phyloP scores from a whole-genome alignment of 1,140 invertebrate genomes.

The Leptinotarsa defecta region DNA sequence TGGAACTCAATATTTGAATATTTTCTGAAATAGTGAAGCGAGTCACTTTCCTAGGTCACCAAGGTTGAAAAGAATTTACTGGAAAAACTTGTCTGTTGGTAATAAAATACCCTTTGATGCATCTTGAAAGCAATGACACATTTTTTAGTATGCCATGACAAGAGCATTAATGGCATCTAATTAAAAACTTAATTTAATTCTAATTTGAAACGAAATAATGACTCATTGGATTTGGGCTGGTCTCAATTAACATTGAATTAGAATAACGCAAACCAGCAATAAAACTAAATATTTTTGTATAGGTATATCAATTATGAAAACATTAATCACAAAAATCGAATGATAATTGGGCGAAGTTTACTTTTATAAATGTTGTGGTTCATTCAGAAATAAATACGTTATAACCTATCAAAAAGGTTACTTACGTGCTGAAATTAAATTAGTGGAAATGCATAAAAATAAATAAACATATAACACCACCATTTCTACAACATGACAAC shows the following conservation, averaged over 20 bases:
- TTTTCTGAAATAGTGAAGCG: background rate
- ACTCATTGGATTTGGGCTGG: background rate
- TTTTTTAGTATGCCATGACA: background rate
- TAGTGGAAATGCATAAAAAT: conserved; percentile 35
- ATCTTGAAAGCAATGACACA: background rate
- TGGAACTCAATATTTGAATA: conserved; percentile 5
- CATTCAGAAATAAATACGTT: background rate
- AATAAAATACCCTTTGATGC: background rate
- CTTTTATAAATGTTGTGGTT: background rate
- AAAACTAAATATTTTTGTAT: background rate
- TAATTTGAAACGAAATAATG: background rate
- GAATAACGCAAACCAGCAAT: background rate
- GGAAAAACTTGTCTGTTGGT: too few relatives aligned
- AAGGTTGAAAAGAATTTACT: too few relatives aligned
- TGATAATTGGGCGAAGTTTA: background rate
- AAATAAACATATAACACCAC: conserved; percentile 40
- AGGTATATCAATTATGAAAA: background rate
- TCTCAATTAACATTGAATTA: background rate
- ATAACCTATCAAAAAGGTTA: background rate
- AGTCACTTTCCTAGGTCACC: too few relatives aligned
- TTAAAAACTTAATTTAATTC: background rate
- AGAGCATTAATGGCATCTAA: background rate
- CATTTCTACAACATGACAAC: conserved; percentile 39
- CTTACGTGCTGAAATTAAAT: conserved; percentile 33
- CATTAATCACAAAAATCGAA: background rate